Conservation (phyloP, 2,888 invertebrate species). For the Sericinus montela region DNA sequence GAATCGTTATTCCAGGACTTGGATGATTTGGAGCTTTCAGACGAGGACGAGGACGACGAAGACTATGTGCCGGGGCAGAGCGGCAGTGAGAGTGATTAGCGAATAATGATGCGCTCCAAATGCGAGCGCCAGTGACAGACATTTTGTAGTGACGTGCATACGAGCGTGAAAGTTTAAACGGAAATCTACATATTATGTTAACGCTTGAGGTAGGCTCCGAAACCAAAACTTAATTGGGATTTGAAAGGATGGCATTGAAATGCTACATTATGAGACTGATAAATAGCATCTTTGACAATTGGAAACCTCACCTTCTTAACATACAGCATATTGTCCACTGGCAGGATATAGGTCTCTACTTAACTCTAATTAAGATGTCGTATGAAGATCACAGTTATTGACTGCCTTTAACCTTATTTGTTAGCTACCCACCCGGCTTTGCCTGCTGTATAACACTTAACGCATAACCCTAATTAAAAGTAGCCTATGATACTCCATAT, state of each 20-base stretch:
- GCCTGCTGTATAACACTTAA: no score
- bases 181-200: conserved; percentile 2
- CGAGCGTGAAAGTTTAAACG: neutral
- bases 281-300: no score
- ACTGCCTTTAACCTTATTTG: no score
- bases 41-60: conserved; percentile 79
- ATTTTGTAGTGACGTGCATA: conserved; percentile 4
- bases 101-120: conserved; percentile 15
- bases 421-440: no score
- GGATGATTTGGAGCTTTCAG: conserved; percentile 88
- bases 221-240: neutral
- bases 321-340: no score
- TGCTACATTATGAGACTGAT: no score
- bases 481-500: no score
- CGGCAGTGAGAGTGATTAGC: conserved; percentile 66
- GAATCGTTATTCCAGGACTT: conserved; percentile 95
- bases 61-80: conserved; percentile 82
- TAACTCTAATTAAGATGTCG: no score
- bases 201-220: conserved; percentile 1
- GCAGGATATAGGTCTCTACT: no score
- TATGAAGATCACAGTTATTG: no score
- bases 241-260: neutral
- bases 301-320: no score
- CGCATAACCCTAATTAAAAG: no score
- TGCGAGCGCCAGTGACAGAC: conserved; percentile 13